A percentile compares a stretch with the other conserved stretches of the same genome.
These are phyloP conservation scores for Danionella cerebrum DNA, from an alignment of 2,113 vertebrate genomes.

Conservation along the genomic window DNA sequence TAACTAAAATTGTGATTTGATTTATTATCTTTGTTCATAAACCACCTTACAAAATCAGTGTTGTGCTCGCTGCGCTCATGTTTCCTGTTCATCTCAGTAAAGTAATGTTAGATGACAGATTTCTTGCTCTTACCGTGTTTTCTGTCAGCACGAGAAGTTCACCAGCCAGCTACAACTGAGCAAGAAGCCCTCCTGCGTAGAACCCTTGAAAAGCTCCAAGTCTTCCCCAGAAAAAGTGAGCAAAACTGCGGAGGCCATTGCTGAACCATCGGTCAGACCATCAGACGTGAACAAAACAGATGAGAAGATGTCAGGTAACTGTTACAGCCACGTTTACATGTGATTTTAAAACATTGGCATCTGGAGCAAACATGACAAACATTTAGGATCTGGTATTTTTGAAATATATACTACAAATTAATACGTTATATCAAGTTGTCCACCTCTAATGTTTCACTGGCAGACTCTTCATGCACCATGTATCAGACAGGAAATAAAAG, in stretches of 20 bases:
- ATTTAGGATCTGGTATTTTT: too few relatives aligned
- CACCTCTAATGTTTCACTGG: too few relatives aligned
- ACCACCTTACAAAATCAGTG: background rate
- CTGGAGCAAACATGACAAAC: too few relatives aligned
- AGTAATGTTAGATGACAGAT: background rate
- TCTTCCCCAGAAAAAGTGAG: slow-evolving; percentile 61
- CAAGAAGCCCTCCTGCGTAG: slow-evolving; percentile 75
- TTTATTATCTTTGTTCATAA: too few relatives aligned
- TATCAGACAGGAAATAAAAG: too few relatives aligned
- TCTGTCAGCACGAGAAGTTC: slow-evolving; percentile 91
- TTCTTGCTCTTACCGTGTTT: background rate
- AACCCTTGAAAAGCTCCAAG: slow-evolving; percentile 72
- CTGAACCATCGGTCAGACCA: slow-evolving; percentile 64
- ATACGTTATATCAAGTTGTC: too few relatives aligned
- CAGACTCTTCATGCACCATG: too few relatives aligned
- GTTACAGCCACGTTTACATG: too few relatives aligned
- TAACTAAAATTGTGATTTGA: too few relatives aligned
- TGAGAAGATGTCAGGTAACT: slow-evolving; percentile 79
- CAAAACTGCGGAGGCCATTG: slow-evolving; percentile 55
- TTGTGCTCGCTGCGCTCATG: background rate
- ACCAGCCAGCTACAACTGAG: slow-evolving; percentile 91
- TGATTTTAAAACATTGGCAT: too few relatives aligned
- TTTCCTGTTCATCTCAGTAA: background rate
- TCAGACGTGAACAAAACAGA: slow-evolving; percentile 74
- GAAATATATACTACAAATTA: too few relatives aligned